Evolutionary conservation across 2,888 invertebrate genomes (phyloP).

Genomic region (Athalia circularis): DNA sequence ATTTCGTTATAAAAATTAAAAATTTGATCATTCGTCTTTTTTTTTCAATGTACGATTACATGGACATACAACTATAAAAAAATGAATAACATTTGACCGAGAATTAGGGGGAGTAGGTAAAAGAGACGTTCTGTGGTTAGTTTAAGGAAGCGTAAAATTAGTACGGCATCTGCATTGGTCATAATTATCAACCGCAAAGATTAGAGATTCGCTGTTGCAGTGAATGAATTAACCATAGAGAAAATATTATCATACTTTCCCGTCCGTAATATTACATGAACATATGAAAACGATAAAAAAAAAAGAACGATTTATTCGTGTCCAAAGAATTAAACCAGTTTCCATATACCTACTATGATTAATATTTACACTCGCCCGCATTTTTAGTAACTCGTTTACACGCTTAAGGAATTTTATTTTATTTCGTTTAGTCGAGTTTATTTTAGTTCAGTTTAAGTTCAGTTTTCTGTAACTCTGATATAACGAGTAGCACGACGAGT

Average conservation of each 20-base stretch:
- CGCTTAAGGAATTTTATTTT: background rate
- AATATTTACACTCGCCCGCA: conserved; percentile 21
- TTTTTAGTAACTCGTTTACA: background rate
- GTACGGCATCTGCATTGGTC: conserved; percentile 35
- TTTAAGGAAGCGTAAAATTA: conserved; percentile 42
- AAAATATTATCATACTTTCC: too few relatives aligned
- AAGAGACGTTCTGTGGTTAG: background rate
- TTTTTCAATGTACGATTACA: background rate
- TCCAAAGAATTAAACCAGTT: too few relatives aligned
- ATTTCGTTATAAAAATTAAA: too few relatives aligned
- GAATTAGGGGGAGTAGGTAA: background rate
- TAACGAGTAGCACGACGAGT: background rate
- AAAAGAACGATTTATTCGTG: too few relatives aligned
- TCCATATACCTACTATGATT: too few relatives aligned
- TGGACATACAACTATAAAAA: background rate
- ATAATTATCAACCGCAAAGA: conserved; percentile 28
- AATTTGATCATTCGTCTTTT: too few relatives aligned
- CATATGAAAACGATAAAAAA: too few relatives aligned
- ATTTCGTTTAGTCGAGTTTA: background rate
- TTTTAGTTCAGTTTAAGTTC: background rate
- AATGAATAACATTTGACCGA: background rate
- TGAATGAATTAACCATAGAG: background rate
- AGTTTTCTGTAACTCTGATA: background rate
- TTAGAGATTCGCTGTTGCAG: conserved; percentile 15
- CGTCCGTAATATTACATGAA: too few relatives aligned